Base-by-base conservation (phyloP, 2,113 vertebrate genomes). In the Myrmecobius fasciatus region DNA sequence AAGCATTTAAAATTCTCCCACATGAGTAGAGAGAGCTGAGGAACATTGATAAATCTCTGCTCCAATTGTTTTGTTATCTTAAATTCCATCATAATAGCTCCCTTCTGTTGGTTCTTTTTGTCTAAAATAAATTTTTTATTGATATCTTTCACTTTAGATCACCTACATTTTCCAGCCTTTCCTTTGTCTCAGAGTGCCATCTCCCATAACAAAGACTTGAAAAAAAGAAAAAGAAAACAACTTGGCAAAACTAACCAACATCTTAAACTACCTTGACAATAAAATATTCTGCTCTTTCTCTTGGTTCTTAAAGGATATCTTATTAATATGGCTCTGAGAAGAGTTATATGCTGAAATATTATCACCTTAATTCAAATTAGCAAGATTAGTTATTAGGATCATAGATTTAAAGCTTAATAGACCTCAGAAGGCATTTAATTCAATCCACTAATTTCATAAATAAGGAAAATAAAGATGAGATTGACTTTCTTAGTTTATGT, bases 121-220 rank as follows among this genome's bases (percentile, higher is more conserved):
- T 43, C 67, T 83, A 83, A 83, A 83, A 83, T 83, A 83, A 75
- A 83, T 83, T 83, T 83, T n/a, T 83, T 83, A 83, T 83, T 83
- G 67, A 22, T 83, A 22, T 43, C n/a, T 83, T 83, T 83, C 20
- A 83, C 43, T 83, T 83, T 83, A 43, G 20, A 83, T 83, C 67
- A 24, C 36, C 17, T 11, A 22, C 36, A 83, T 83, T 83, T 83
- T 7, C 7, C n/a, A 43, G 20, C 22, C 67, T 83, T 43, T 83
- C 17, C n/a, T 22, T 43, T 43, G 5, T n/a, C 60, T 6, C 5
- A n/a, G 67, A 43, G 17, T 22, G n/a, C 36, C 36, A 22, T 83
- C 67, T 83, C n/a, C 24, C 20, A 43, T 24, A 83, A 83, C 20
- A 83, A 83, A 83, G 2, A 43, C 20, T 83, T 83, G 22, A 24